Conservation (phyloP, 2,888 invertebrate species). For the Odontocerum albicorne region DNA sequence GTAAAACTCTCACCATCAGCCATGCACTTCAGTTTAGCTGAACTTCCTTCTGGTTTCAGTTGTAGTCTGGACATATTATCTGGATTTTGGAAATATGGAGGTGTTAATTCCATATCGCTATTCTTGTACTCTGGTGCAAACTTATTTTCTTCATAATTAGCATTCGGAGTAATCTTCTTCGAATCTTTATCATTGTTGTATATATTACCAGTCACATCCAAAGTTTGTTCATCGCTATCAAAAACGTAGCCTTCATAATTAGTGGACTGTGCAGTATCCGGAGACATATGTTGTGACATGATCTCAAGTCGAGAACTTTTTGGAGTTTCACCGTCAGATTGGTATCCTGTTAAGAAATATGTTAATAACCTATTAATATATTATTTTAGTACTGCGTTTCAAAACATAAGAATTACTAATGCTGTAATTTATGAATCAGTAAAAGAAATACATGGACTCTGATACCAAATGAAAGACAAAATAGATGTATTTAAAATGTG, state of each 20-base stretch:
- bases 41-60: slow-evolving; percentile 78
- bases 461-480: no score
- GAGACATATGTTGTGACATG: slow-evolving; percentile 43
- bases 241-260: slow-evolving; percentile 44
- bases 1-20: slow-evolving; percentile 61
- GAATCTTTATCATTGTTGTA: slow-evolving; percentile 30
- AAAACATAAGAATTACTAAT: no score
- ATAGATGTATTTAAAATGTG: no score
- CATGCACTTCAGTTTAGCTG: slow-evolving; percentile 70
- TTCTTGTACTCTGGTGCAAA: neutral
- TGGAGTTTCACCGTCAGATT: no score
- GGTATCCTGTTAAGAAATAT: no score
- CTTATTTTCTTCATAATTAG: slow-evolving; percentile 14
- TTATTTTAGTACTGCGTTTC: no score
- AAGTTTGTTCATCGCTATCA: slow-evolving; percentile 43
- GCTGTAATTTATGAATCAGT: no score
- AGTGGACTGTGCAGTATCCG: slow-evolving; percentile 45
- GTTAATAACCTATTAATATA: no score
- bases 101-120: neutral
- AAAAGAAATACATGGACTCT: no score
- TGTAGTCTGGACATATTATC: slow-evolving; percentile 49
- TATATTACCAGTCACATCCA: slow-evolving; percentile 37
- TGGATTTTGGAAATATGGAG: slow-evolving; percentile 49
- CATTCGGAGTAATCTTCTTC: slow-evolving; percentile 17
- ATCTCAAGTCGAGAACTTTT: slow-evolving; percentile 43